phyloP scores from a whole-genome alignment of 1,140 invertebrate genomes.

The Zaprionus ornatus region DNA sequence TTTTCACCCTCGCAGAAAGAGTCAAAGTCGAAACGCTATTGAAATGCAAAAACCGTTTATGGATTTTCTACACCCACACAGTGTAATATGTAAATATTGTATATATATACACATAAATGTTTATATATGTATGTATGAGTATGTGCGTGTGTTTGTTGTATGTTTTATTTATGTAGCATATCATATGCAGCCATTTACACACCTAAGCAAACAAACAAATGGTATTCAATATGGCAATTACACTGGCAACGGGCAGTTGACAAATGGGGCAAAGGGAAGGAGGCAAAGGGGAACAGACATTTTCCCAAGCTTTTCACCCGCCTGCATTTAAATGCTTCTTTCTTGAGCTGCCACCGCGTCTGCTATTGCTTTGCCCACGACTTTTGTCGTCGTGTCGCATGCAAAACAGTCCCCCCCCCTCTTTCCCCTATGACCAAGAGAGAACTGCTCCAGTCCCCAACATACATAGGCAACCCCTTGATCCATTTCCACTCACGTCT shows the following conservation, averaged over 20 bases:
- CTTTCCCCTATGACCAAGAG: no score
- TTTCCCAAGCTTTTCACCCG: conserved; percentile 51
- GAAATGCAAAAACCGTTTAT: conserved; percentile 9
- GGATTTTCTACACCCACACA: conserved; percentile 6
- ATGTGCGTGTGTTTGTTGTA: background rate
- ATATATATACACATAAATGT: background rate
- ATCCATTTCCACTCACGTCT: conserved; percentile 17
- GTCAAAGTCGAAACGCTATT: background rate
- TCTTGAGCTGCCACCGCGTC: conserved; percentile 2
- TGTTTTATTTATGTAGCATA: background rate
- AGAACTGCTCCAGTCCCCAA: background rate
- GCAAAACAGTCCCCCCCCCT: conserved; percentile 39
- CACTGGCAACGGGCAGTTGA: background rate
- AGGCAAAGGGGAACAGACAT: conserved; percentile 37
- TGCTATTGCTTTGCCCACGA: conserved; percentile 20
- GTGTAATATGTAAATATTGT: background rate
- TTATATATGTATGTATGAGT: background rate
- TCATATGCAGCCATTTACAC: conserved; percentile 5
- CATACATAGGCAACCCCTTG: background rate
- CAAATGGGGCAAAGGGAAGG: background rate
- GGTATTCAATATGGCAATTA: conserved; percentile 29
- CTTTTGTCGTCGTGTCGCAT: conserved; percentile 32
- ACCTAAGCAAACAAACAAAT: conserved; percentile 16
- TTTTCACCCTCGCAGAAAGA: background rate
- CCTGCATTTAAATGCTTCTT: conserved; percentile 4